phyloP scores from a whole-genome alignment of 2,888 invertebrate genomes.

The Tupiocoris notatus region DNA sequence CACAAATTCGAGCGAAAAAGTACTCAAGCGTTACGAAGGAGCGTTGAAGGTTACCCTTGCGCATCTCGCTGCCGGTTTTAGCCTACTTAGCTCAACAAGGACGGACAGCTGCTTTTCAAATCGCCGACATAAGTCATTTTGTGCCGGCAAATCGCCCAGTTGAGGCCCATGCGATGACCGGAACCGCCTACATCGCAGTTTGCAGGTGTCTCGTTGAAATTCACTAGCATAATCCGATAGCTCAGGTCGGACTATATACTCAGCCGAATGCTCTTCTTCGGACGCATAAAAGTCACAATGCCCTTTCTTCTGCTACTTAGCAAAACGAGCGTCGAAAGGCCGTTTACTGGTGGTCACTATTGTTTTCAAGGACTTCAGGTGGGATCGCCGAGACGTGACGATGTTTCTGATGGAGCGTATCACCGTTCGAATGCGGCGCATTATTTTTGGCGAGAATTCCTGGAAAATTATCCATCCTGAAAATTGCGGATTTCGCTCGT shows the following conservation, averaged over 20 bases:
- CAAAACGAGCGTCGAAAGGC: background rate
- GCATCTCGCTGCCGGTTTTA: background rate
- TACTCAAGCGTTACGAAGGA: background rate
- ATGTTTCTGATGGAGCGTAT: background rate
- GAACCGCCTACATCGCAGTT: background rate
- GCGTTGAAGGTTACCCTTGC: background rate
- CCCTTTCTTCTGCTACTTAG: background rate
- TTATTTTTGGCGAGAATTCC: too few species aligned
- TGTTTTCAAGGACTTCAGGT: background rate
- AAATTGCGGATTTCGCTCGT: too few species aligned
- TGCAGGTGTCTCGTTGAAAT: background rate
- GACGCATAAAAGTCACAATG: background rate
- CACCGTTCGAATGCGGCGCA: background rate
- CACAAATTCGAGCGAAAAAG: background rate
- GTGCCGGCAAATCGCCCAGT: background rate
- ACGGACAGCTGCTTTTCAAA: background rate
- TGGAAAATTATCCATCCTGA: too few species aligned
- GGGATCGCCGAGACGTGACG: background rate
- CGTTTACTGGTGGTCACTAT: background rate
- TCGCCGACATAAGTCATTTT: background rate
- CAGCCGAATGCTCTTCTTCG: background rate
- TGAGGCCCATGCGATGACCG: background rate
- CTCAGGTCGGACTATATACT: background rate
- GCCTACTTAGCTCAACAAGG: background rate
- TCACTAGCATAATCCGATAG: background rate